A percentile compares a stretch with the other conserved stretches of the same genome.
Evolutionary conservation across 2,797 vertebrate genomes (phyloP).

Genomic region (Caiman crocodilus): DNA sequence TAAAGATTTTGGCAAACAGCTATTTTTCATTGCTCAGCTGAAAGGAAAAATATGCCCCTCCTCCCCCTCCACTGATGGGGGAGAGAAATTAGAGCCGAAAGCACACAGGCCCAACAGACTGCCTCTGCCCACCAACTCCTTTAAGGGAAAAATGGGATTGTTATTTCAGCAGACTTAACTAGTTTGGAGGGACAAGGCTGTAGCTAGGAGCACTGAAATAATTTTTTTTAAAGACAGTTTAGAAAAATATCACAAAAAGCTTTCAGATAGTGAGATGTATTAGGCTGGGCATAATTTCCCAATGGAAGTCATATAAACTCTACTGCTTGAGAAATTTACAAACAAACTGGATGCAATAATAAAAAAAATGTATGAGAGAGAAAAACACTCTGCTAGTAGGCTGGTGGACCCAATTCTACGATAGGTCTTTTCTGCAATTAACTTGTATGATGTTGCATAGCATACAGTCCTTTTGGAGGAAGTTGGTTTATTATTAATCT

Average conservation of each 20-base stretch:
- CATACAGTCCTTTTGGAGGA: constrained; percentile 7
- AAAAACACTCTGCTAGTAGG: constrained; percentile 5
- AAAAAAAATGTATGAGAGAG: constrained; percentile 15
- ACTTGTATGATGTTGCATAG: constrained; percentile 20
- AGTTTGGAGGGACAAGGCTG: constrained; percentile 27
- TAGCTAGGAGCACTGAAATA: constrained; percentile 31
- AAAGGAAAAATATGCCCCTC: constrained; percentile 71
- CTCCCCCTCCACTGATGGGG: constrained; percentile 47
- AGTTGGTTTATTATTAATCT: neutral
- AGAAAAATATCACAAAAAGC: constrained; percentile 15
- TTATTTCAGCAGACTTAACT: constrained; percentile 69
- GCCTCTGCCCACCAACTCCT: constrained; percentile 58
- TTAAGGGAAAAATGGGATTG: constrained; percentile 66
- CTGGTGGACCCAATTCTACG: constrained; percentile 41
- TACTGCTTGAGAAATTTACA: neutral
- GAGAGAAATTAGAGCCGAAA: constrained; percentile 71
- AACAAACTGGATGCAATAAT: constrained; percentile 20
- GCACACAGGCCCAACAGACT: constrained; percentile 71
- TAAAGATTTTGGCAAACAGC: constrained; percentile 79
- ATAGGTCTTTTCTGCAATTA: constrained; percentile 45
- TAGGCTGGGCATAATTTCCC: neutral
- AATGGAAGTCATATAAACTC: neutral
- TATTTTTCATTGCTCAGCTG: constrained; percentile 79
- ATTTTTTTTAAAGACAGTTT: constrained; percentile 8
- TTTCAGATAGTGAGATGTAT: neutral